A percentile compares a stretch with the other conserved stretches of the same genome.
These are phyloP conservation scores for Mesaphorura yosii DNA, from an alignment of 1,140 invertebrate species.

Conservation along the genomic window DNA sequence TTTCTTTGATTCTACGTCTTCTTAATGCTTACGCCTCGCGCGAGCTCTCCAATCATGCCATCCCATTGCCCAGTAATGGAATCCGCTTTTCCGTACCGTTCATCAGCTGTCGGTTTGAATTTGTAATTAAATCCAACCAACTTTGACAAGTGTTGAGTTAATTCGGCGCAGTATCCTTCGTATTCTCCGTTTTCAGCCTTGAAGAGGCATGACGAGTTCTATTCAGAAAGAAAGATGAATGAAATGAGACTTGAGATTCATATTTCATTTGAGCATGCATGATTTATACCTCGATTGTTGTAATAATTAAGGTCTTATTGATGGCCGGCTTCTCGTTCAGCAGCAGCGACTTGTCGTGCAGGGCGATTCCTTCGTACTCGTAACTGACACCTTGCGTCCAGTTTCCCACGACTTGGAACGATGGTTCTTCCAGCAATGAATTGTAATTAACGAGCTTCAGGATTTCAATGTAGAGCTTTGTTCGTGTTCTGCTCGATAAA, in stretches of 20 bases:
- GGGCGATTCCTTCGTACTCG: slow-evolving; percentile 21
- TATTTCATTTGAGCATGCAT: too few species aligned
- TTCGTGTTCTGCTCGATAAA: slow-evolving; percentile 24
- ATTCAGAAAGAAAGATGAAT: neutral
- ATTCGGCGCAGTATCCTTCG: slow-evolving; percentile 27
- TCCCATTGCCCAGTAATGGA: slow-evolving; percentile 26
- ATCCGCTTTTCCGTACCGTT: slow-evolving; percentile 24
- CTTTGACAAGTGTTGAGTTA: slow-evolving; percentile 21
- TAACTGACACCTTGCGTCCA: slow-evolving; percentile 26
- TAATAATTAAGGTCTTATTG: slow-evolving; percentile 29
- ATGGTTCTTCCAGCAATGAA: slow-evolving; percentile 7
- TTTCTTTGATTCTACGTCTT: neutral
- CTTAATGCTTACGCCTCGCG: slow-evolving; percentile 26
- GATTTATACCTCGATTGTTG: slow-evolving; percentile 17
- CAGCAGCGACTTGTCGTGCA: slow-evolving; percentile 18
- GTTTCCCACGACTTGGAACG: slow-evolving; percentile 25
- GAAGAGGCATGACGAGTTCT: slow-evolving; percentile 12
- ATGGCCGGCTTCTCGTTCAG: slow-evolving; percentile 26
- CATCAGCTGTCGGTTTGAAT: slow-evolving; percentile 23
- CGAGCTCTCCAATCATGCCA: slow-evolving; percentile 30
- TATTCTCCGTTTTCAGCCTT: slow-evolving; percentile 16
- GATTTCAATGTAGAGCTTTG: slow-evolving; percentile 22
- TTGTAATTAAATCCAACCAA: slow-evolving; percentile 28
- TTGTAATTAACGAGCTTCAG: slow-evolving; percentile 20
- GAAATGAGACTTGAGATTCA: neutral